phyloP scores from a whole-genome alignment of 2,113 vertebrate species.

The Regulus satrapa region DNA sequence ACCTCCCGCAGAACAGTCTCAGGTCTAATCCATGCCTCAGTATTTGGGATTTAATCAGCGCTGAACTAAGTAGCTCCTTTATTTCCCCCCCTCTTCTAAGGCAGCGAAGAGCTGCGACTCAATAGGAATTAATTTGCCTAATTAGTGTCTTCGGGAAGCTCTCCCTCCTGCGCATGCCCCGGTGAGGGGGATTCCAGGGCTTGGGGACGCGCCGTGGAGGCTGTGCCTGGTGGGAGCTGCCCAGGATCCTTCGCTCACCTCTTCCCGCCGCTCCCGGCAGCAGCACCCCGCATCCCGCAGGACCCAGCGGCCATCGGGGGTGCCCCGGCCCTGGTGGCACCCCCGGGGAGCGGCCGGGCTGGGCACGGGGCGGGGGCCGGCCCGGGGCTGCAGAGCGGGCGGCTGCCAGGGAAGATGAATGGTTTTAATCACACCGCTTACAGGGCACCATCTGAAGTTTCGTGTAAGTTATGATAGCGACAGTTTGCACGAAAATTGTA shows the following conservation, averaged over 20 bases:
- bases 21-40: background rate
- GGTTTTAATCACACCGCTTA: conserved; percentile 80
- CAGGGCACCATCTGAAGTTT: conserved; percentile 74
- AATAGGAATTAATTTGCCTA: conserved; percentile 64
- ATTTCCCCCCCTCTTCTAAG: background rate
- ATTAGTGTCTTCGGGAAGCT: conserved; percentile 16
- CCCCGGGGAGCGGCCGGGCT: background rate
- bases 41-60: conserved; percentile 8
- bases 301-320: accelerated
- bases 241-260: accelerated
- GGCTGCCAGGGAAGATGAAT: conserved; percentile 77
- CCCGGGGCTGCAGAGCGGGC: background rate
- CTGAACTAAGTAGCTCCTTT: background rate
- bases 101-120: background rate
- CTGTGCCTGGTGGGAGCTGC: background rate
- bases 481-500: conserved; percentile 83
- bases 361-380: background rate
- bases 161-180: background rate
- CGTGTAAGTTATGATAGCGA: conserved; percentile 78
- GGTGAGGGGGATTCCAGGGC: background rate
- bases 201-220: accelerated
- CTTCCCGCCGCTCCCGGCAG: background rate
- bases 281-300: accelerated
- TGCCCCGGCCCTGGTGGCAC: accelerated
- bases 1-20: background rate